Evolutionary conservation across 1,140 invertebrate species (phyloP), one percentile per base, ranked within the genome.

Genomic region (Trypoxylus dichotomus): DNA sequence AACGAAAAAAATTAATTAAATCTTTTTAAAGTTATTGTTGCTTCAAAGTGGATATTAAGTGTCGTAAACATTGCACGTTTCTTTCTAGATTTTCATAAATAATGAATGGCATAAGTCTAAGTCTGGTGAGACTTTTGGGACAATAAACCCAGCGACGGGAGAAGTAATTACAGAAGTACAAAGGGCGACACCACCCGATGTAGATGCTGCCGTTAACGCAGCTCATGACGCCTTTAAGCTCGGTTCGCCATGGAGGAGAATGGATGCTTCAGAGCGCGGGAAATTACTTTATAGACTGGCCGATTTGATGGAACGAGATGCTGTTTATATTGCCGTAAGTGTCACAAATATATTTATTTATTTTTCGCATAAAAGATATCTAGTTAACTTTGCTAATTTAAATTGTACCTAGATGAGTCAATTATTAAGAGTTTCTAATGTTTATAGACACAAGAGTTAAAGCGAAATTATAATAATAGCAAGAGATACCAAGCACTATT

Each of bases 101-200:
- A 99, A 99, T 88, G 96, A 99, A 88, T 99, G 95, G 94, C 92
- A 94, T 77, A 94, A 97, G 84, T 94, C 97, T 0, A 90, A 90
- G 54, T 94, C 92, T 71, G 95, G 95, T 0, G 95, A 96, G 86
- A 97, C 93, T 1, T 99, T 99, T 85, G 88, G 90, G n/a, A 96
- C 96, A 0, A 86, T 97, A 21, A 98, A 99, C 86, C 98, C 98
- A 0, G 83, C 93, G 2, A 98, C 92, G 6, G 97, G 93, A 27
- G 88, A 98, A 86, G 88, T 91, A 0, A 98, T 99, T 79, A 90
- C 93, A 15, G 91, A 97, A 75, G 90, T 99, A n/a, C 94, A 97
- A 84, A 92, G 94, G 84, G 95, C 92, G 13, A 92, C 92, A 78
- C 94, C 93, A 84, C 90, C 89, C 29, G 95, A 99, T 87, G 91